These are phyloP conservation scores for Nicator chloris DNA, from an alignment of 2,113 vertebrate species.

Conservation along the genomic window DNA sequence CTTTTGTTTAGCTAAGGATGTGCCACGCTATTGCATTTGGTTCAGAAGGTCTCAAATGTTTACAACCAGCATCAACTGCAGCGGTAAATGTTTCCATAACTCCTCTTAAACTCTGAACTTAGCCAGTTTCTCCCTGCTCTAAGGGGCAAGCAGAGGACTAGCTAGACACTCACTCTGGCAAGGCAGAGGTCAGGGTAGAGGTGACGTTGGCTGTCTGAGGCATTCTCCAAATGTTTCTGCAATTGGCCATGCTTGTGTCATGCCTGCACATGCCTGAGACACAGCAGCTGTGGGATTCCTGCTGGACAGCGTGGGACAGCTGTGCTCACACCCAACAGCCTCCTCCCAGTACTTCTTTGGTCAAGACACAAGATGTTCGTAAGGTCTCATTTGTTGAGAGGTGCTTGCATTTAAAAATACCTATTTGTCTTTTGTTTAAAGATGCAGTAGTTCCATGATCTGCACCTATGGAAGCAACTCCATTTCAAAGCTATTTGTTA, in stretches of 20 bases:
- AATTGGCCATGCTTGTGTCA: fast-evolving
- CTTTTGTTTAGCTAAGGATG: slow-evolving; percentile 1
- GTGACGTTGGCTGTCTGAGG: neutral
- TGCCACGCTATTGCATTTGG: neutral
- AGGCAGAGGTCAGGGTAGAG: slow-evolving; percentile 19
- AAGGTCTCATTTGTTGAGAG: neutral
- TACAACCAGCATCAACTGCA: slow-evolving; percentile 9
- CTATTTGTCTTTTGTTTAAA: neutral
- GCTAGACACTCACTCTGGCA: neutral
- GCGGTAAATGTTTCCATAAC: neutral
- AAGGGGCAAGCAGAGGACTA: neutral
- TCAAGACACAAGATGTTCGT: neutral
- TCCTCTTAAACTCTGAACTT: slow-evolving; percentile 43
- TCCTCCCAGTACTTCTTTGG: neutral
- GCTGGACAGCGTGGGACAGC: neutral
- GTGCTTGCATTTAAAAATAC: neutral
- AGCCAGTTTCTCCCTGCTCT: neutral
- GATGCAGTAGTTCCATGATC: neutral
- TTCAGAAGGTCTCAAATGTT: slow-evolving; percentile 45
- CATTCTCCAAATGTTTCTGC: slow-evolving; percentile 43
- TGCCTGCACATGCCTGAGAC: slow-evolving; percentile 8
- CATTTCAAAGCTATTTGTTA: neutral
- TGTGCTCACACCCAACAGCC: neutral
- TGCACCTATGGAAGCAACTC: neutral
- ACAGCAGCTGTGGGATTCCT: slow-evolving; percentile 26